Evolutionary conservation across 2,113 vertebrate species (phyloP).

Genomic region (Parus major): DNA sequence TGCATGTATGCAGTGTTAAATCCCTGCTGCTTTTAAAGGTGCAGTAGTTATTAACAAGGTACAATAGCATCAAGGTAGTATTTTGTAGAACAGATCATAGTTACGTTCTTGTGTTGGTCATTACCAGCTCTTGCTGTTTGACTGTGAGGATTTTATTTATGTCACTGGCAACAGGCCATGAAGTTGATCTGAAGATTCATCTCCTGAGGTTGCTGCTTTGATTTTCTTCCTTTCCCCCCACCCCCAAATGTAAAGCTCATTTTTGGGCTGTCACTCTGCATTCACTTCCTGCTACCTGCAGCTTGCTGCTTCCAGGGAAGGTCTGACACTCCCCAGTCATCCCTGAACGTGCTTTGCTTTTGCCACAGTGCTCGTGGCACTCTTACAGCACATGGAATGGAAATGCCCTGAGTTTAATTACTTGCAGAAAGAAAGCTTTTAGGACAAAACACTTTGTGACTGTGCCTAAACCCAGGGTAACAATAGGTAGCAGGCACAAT

Average conservation of each 20-base stretch:
- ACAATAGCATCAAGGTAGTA: not conserved
- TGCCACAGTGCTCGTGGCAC: not conserved
- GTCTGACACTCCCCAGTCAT: not conserved
- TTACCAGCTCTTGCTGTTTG: not conserved
- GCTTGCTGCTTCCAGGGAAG: not conserved
- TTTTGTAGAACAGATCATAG: not conserved
- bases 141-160: not conserved
- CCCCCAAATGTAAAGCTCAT: not conserved
- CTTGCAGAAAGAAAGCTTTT: not conserved
- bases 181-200: not conserved
- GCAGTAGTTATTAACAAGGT: not conserved
- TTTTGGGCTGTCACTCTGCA: not conserved
- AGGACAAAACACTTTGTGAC: not conserved
- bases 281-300: not conserved
- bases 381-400: not conserved
- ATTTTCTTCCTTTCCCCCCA: not conserved
- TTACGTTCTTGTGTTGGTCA: fast-evolving
- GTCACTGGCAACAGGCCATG: not conserved
- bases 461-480: not conserved
- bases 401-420: not conserved
- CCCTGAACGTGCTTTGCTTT: not conserved
- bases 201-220: not conserved
- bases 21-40: not conserved
- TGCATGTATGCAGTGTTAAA: not conserved
- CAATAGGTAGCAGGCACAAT: conserved; percentile 18